These are phyloP conservation scores for Chromis chromis DNA, from an alignment of 2,797 vertebrate genomes.

Conservation along the genomic window DNA sequence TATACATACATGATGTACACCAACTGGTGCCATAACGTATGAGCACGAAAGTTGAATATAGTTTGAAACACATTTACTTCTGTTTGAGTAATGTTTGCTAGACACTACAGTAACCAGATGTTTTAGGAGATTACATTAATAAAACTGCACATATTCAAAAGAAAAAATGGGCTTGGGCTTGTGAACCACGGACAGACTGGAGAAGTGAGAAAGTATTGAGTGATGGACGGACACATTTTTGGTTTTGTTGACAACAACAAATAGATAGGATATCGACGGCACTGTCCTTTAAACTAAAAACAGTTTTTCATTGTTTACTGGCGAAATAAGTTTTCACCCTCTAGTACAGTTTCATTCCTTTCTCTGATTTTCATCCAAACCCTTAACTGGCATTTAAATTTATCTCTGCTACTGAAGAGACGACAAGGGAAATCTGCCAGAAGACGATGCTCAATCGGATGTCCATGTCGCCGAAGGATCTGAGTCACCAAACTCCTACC, in stretches of 20 bases:
- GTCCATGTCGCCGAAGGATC: slow-evolving; percentile 92
- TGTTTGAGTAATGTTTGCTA: neutral
- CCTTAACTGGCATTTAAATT: slow-evolving; percentile 9
- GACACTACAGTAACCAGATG: neutral
- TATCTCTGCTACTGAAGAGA: slow-evolving; percentile 83
- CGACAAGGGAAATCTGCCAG: slow-evolving; percentile 91
- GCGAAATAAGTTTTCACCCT: neutral
- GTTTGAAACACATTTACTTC: too few species aligned
- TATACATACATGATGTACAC: too few species aligned
- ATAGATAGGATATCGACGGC: neutral
- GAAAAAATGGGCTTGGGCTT: neutral
- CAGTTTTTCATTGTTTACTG: neutral
- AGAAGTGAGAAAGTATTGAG: neutral
- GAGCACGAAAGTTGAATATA: too few species aligned
- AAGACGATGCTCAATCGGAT: slow-evolving; percentile 89
- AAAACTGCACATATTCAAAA: neutral
- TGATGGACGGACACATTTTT: neutral
- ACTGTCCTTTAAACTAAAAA: neutral
- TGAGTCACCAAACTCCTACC: slow-evolving; percentile 97
- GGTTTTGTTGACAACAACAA: slow-evolving; percentile 2
- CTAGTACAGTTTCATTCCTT: neutral
- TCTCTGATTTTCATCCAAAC: neutral
- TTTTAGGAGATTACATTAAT: neutral
- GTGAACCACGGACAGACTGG: too few species aligned
- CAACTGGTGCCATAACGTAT: too few species aligned